Evolutionary conservation across 1,140 invertebrate genomes (phyloP).

Genomic region (Drosophila saltans): DNA sequence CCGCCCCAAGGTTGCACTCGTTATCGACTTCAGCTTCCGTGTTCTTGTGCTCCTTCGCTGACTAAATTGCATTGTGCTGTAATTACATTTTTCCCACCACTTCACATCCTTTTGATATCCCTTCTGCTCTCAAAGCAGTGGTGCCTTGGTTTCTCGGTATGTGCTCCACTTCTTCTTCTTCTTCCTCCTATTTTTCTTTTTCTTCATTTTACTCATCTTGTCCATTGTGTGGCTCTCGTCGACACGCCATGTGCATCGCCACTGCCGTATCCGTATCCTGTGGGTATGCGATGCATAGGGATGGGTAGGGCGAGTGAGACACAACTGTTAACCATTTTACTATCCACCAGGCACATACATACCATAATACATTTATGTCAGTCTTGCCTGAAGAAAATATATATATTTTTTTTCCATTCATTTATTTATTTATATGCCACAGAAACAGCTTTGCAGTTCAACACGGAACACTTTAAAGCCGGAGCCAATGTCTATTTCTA

Average conservation of each 20-base stretch:
- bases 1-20: constrained; percentile 67
- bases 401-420: not conserved
- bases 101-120: not conserved
- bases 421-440: constrained; percentile 12
- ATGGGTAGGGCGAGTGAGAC: constrained; percentile 22
- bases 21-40: constrained; percentile 76
- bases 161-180: constrained; percentile 37
- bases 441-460: constrained; percentile 8
- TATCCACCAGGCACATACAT: constrained; percentile 24
- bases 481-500: not conserved
- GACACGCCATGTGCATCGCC: constrained; percentile 52
- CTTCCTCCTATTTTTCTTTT: constrained; percentile 15
- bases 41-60: constrained; percentile 49
- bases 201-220: constrained; percentile 29
- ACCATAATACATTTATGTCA: constrained; percentile 16
- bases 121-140: constrained; percentile 7
- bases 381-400: constrained; percentile 2
- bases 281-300: not conserved
- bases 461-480: constrained; percentile 1
- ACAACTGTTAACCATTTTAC: constrained; percentile 66
- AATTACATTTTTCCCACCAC: constrained; percentile 74
- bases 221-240: constrained; percentile 63
- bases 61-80: constrained; percentile 80
- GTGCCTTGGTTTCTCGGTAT: not conserved
- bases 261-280: constrained; percentile 17